These are phyloP conservation scores for Adrianichthys oophorus DNA, from an alignment of 2,797 vertebrate species.

Conservation along the genomic window DNA sequence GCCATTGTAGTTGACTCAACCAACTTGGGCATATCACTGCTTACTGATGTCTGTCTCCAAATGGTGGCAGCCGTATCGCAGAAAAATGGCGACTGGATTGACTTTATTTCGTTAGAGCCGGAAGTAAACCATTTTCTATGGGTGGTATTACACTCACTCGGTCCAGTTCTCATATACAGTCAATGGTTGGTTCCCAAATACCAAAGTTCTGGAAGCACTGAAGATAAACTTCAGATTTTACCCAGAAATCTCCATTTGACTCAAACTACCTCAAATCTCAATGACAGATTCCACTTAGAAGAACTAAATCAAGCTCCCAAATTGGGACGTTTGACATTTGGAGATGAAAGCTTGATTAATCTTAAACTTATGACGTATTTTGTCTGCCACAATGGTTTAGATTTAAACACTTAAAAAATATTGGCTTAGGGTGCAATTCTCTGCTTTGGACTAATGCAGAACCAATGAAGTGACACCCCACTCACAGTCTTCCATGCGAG, in stretches of 20 bases:
- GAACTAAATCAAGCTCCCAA: constrained; percentile 40
- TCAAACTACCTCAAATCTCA: constrained; percentile 23
- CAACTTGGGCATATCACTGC: too few relatives aligned
- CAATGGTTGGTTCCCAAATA: too few relatives aligned
- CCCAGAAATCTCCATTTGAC: constrained; percentile 17
- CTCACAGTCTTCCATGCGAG: constrained; percentile 21
- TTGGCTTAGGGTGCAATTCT: constrained; percentile 21
- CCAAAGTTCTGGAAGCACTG: too few relatives aligned
- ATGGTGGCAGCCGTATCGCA: too few relatives aligned
- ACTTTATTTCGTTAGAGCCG: too few relatives aligned
- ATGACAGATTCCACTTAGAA: constrained; percentile 40
- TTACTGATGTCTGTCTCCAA: too few relatives aligned
- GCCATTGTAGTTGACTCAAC: too few relatives aligned
- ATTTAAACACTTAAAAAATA: constrained; percentile 19
- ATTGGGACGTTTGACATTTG: constrained; percentile 56
- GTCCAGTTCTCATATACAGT: too few relatives aligned
- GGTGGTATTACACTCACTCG: too few relatives aligned
- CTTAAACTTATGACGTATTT: constrained; percentile 35
- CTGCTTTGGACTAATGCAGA: constrained; percentile 35
- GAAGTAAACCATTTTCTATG: too few relatives aligned
- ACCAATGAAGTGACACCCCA: constrained; percentile 37
- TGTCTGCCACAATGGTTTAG: constrained; percentile 17
- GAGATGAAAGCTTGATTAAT: constrained; percentile 21
- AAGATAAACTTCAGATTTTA: too few relatives aligned
- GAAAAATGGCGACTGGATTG: too few relatives aligned